Base-by-base conservation (phyloP, 53 echinoderm and acorn worm genomes). In the Temnopleurus reevesii region DNA sequence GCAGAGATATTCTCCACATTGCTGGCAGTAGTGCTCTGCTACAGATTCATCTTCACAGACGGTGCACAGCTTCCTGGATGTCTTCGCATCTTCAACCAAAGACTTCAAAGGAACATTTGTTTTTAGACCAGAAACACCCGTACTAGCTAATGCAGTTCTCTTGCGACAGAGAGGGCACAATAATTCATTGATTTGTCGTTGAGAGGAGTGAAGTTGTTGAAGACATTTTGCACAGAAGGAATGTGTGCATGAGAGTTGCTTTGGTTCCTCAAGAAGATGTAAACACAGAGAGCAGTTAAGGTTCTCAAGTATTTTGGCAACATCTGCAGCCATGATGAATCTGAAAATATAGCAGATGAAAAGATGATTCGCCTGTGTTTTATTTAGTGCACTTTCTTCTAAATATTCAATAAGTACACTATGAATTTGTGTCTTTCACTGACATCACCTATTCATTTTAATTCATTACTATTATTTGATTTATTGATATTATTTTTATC, bases 191-290 rank as follows among this genome's bases (percentile, higher is more conserved):
- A 9, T 29, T 8, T 46, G n/a, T 46, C 41, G 23, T 15, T 77
- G 77, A 44, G 77, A 77, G 45, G 19, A 0, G 46, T 43, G 12
- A 19, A 77, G 77, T 17, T 77, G 45, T 44, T 77, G 36, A 15
- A 77, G 46, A 43, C 77, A 77, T 46, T 77, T 46, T 26, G 44
- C 12, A 46, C 77, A 77, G 77, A 77, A 77, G 4, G 47, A 36
- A 46, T 77, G 77, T 23, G 77, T 26, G 46, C 77, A 77, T 23
- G 47, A n/a, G 1, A 77, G 46, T 7, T 21, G 77, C 21, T 77
- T 77, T 2, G 77, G 77, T 77, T 77, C 36, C 13, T 25, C 46
- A 2, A 77, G 26, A 9, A 77, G 45, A 8, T 77, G 5, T 21
- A 77, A 23, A 26, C 77, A 77, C 12, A 77, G 23, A 26, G 18